Evolutionary conservation across 2,113 vertebrate genomes (phyloP).

Genomic region (Tragelaphus imberbis): DNA sequence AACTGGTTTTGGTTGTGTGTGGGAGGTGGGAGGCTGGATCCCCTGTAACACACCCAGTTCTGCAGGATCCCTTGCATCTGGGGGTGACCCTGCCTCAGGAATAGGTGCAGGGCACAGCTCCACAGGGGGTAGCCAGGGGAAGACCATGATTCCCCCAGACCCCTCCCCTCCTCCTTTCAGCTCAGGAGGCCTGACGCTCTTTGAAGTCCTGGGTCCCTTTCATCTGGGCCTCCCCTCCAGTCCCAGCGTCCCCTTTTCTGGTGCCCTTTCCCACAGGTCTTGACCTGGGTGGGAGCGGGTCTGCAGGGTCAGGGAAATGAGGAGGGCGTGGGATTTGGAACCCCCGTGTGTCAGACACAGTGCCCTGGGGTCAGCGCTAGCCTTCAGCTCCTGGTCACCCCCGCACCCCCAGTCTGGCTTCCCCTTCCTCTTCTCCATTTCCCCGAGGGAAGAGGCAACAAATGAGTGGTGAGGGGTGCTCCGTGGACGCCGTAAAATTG

Average conservation of each 20-base stretch:
- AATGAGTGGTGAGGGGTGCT: constrained; percentile 55
- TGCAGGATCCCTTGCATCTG: not conserved
- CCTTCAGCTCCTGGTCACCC: not conserved
- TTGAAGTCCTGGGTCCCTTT: not conserved
- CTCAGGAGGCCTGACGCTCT: not conserved
- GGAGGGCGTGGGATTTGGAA: not conserved
- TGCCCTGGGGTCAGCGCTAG: not conserved
- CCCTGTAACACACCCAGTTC: not conserved
- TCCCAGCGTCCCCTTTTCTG: not conserved
- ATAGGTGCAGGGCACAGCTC: not conserved
- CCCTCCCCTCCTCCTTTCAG: not conserved
- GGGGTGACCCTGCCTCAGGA: not conserved
- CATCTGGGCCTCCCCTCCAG: not conserved
- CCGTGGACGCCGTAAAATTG: constrained; percentile 35
- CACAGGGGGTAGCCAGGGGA: not conserved
- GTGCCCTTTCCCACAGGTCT: not conserved
- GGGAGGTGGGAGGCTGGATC: not conserved
- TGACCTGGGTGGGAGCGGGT: not conserved
- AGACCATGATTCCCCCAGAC: not conserved
- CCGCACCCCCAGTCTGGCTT: not conserved
- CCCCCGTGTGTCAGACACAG: fast-evolving
- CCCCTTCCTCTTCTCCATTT: constrained; percentile 36
- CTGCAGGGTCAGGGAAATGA: not conserved
- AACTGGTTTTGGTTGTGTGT: not conserved
- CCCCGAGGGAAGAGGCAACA: constrained; percentile 24